phyloP scores from a whole-genome alignment of 1,140 invertebrate species.

The Hermatobates lingyangjiaoensis region DNA sequence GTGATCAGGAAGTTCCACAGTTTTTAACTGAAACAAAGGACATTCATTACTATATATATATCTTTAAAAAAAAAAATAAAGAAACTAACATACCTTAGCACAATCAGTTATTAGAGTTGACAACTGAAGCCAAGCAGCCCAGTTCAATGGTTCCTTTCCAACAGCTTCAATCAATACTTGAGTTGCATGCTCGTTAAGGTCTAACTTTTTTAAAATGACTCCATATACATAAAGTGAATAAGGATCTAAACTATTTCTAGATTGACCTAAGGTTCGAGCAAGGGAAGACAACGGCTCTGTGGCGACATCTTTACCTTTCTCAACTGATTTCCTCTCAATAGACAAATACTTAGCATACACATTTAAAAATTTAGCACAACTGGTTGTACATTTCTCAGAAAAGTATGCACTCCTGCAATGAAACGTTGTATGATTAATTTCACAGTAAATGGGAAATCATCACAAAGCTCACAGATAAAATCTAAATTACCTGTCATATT shows the following conservation, averaged over 20 bases:
- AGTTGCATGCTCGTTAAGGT: constrained; percentile 49
- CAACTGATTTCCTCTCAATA: constrained; percentile 68
- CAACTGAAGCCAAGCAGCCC: constrained; percentile 89
- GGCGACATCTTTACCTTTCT: constrained; percentile 60
- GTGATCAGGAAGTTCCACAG: constrained; percentile 66
- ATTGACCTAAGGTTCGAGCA: constrained; percentile 33
- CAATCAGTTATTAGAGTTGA: constrained; percentile 65
- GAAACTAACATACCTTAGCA: constrained; percentile 16
- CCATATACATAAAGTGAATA: constrained; percentile 82
- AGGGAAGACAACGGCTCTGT: constrained; percentile 42
- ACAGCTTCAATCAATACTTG: constrained; percentile 62
- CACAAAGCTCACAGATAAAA: not conserved
- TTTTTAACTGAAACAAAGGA: constrained; percentile 32
- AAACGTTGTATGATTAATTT: not conserved
- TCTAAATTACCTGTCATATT: constrained; percentile 47
- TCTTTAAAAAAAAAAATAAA: constrained; percentile 1
- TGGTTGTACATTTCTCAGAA: constrained; percentile 42
- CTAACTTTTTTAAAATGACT: constrained; percentile 73
- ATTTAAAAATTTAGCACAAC: constrained; percentile 57
- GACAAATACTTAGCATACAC: constrained; percentile 74
- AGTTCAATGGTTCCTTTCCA: constrained; percentile 59
- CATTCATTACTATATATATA: not conserved
- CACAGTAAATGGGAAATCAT: not conserved
- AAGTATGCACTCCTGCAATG: constrained; percentile 55
- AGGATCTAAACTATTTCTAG: constrained; percentile 52